Evolutionary conservation across 1,140 invertebrate genomes (phyloP), one percentile per base, ranked within the genome.

Genomic region (Gryllus bimaculatus): DNA sequence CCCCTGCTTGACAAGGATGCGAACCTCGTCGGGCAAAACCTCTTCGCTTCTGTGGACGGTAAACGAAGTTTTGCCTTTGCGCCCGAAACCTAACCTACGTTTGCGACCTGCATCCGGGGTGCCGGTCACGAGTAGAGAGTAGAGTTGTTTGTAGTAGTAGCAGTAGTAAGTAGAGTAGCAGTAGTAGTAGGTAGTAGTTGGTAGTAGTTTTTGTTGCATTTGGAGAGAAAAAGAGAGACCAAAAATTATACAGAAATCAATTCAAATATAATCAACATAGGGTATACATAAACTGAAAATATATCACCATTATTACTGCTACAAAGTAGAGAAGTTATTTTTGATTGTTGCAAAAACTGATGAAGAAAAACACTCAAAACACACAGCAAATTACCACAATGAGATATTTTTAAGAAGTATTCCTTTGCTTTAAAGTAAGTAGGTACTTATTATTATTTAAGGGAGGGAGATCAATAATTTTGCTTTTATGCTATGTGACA

Each of bases 31-130:
- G 81, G 96, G 95, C 83, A 96, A 90, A 83, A 98, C 93, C 87
- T 98, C 96, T 89, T 98, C 96, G 85, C 95, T 96, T 87, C 96
- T 93, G 89, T 97, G 95, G 84, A 97, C 95, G 86, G 95, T 97
- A 90, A 97, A 95, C 83, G 95, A 95, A 87, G 93, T 95, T 90
- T 95, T 95, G 84, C 94, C 94, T 88, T 95, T 94, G 89, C 94
- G 94, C 86, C 95, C 95, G 89, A 98, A 97, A 87, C 95, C 95
- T 91, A 97, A 93, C 87, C 95, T 92, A 89, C 95, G 91, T 90
- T 96, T 97, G 85, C 94, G 93, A 90, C 95, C 95, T 96, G 88
- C 85, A 79, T 66, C 54, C 54, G 54, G 54, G 54, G 54, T 66
- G 54, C 54, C 54, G 54, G 54, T 66, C 54, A 66, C 54, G 54